Percentiles rank a stretch among this genome's conserved stretches.
These are phyloP conservation scores for Drosophila aldrichi DNA, from an alignment of 2,888 invertebrate species.

Conservation along the genomic window DNA sequence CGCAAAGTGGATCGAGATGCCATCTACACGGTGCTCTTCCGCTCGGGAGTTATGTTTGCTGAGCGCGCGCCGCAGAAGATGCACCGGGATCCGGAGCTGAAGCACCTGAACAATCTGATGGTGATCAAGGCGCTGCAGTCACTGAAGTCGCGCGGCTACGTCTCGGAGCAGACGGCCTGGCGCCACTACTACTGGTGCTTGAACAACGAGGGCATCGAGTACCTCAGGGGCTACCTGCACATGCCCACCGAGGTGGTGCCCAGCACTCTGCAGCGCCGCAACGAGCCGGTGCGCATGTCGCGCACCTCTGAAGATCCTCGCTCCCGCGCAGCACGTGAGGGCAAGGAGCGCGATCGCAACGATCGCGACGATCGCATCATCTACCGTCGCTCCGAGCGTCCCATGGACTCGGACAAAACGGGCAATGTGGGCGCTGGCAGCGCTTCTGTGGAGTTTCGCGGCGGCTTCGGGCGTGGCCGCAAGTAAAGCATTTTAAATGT, in stretches of 20 bases:
- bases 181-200: conserved; percentile 46
- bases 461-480: conserved; percentile 30
- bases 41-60: conserved; percentile 40
- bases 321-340: conserved; percentile 24
- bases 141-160: conserved; percentile 37
- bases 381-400: conserved; percentile 36
- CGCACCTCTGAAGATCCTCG: conserved; percentile 28
- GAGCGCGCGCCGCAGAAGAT: conserved; percentile 26
- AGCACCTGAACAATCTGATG: conserved; percentile 43
- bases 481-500: not conserved
- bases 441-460: conserved; percentile 26
- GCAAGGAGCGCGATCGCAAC: conserved; percentile 28
- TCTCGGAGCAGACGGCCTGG: conserved; percentile 39
- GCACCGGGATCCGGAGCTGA: conserved; percentile 31
- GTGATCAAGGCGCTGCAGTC: conserved; percentile 44
- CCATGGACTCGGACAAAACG: conserved; percentile 25
- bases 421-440: conserved; percentile 40
- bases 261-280: conserved; percentile 40
- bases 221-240: conserved; percentile 25
- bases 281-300: conserved; percentile 36
- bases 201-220: conserved; percentile 48
- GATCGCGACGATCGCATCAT: conserved; percentile 31
- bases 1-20: conserved; percentile 33
- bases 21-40: conserved; percentile 36
- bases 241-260: conserved; percentile 28